phyloP scores from a whole-genome alignment of 2,888 invertebrate genomes.

The Neoascia interrupta region DNA sequence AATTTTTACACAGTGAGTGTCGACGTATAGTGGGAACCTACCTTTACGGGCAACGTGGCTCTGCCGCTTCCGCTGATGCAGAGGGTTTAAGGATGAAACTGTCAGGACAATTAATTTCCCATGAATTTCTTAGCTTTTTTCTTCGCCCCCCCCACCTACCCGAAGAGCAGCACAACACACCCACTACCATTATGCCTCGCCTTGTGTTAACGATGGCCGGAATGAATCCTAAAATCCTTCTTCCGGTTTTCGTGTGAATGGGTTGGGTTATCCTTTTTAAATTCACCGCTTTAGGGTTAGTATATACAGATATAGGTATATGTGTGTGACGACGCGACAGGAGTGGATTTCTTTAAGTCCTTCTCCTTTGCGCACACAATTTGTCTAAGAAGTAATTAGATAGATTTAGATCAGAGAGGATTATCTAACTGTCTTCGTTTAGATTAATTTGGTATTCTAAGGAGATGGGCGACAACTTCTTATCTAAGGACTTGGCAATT shows the following conservation, averaged over 20 bases:
- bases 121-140: constrained; percentile 55
- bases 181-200: too few species aligned
- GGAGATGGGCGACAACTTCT: constrained; percentile 53
- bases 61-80: constrained; percentile 24
- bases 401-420: constrained; percentile 67
- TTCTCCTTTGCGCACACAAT: constrained; percentile 52
- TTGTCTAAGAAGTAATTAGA: constrained; percentile 68
- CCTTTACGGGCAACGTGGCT: not conserved
- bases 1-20: constrained; percentile 48
- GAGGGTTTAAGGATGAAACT: constrained; percentile 53
- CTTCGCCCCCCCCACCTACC: not conserved
- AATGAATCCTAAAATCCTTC: constrained; percentile 57
- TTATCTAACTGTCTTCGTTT: constrained; percentile 67
- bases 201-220: constrained; percentile 18
- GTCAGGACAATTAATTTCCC: constrained; percentile 67
- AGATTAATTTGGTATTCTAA: constrained; percentile 64
- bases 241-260: constrained; percentile 52
- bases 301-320: not conserved
- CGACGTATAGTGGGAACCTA: too few species aligned
- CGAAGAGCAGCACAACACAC: constrained; percentile 27
- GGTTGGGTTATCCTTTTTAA: constrained; percentile 31
- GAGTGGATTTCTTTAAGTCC: too few species aligned
- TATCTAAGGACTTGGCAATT: constrained; percentile 50
- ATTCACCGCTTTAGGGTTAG: not conserved
- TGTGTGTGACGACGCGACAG: too few species aligned